Percentiles rank a stretch among this genome's conserved stretches.
These are phyloP conservation scores for Epicauta chinensis DNA, from an alignment of 1,140 invertebrate genomes.

Conservation along the genomic window DNA sequence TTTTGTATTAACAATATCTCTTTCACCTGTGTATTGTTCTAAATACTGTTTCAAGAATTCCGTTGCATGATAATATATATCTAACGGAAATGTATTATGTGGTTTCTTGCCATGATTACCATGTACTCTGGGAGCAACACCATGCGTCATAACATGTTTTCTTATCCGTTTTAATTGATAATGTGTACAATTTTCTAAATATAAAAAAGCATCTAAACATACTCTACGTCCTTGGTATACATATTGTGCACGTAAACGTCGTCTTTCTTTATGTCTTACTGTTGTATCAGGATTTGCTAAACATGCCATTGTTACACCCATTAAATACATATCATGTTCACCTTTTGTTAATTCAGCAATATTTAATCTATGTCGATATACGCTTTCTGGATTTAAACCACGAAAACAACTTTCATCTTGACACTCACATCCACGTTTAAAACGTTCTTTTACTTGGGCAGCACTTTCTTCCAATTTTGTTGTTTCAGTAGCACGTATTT, in stretches of 20 bases:
- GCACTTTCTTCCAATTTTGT: slow-evolving; percentile 53
- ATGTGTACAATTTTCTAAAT: slow-evolving; percentile 73
- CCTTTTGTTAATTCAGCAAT: slow-evolving; percentile 62
- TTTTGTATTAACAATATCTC: slow-evolving; percentile 46
- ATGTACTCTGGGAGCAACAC: slow-evolving; percentile 67
- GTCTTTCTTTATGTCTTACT: slow-evolving; percentile 62
- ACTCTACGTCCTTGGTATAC: slow-evolving; percentile 69
- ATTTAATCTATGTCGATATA: slow-evolving; percentile 68
- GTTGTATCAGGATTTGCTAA: slow-evolving; percentile 68
- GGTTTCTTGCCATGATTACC: slow-evolving; percentile 74
- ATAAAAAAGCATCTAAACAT: slow-evolving; percentile 71
- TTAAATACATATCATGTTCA: slow-evolving; percentile 64
- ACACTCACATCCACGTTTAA: slow-evolving; percentile 67
- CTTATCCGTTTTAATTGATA: slow-evolving; percentile 72
- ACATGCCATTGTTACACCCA: slow-evolving; percentile 75
- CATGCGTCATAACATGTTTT: slow-evolving; percentile 71
- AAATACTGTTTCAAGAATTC: slow-evolving; percentile 68
- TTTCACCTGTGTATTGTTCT: slow-evolving; percentile 51
- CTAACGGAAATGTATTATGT: slow-evolving; percentile 73
- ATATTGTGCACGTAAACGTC: slow-evolving; percentile 65
- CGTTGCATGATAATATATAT: slow-evolving; percentile 70
- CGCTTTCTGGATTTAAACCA: slow-evolving; percentile 62
- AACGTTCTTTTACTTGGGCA: slow-evolving; percentile 58
- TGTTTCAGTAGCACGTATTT: slow-evolving; percentile 40
- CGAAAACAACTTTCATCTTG: slow-evolving; percentile 68